phyloP scores from a whole-genome alignment of 2,113 vertebrate species.

The Kryptolebias marmoratus region DNA sequence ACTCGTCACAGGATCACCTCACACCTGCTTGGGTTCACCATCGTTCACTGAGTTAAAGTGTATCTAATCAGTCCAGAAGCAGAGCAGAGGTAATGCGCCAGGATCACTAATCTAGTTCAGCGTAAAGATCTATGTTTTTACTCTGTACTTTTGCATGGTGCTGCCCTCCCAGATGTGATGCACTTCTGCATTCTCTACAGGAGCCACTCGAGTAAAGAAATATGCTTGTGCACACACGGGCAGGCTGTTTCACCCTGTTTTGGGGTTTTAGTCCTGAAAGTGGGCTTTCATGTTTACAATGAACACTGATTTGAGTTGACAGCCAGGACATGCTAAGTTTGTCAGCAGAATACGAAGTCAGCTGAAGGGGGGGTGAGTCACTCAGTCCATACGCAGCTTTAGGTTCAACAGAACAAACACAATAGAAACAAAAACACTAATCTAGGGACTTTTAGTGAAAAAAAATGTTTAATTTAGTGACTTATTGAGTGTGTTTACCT shows the following conservation, averaged over 20 bases:
- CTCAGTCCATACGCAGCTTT: conserved; percentile 46
- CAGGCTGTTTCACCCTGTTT: background rate
- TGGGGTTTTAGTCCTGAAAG: background rate
- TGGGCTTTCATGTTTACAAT: conserved; percentile 24
- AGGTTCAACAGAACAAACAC: conserved; percentile 25
- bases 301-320: conserved; percentile 51
- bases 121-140: background rate
- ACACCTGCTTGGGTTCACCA: no score
- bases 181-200: background rate
- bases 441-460: conserved; percentile 11
- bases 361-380: conserved; percentile 51
- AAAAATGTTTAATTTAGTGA: conserved; percentile 12
- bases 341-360: conserved; percentile 32
- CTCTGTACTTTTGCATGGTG: background rate
- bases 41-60: no score
- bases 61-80: no score
- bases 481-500: background rate
- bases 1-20: no score
- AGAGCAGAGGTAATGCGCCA: no score
- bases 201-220: background rate
- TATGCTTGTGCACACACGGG: background rate
- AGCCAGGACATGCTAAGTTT: conserved; percentile 44
- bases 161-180: background rate
- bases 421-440: conserved; percentile 4
- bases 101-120: no score